A percentile compares a stretch with the other conserved stretches of the same genome.
Evolutionary conservation across 2,888 invertebrate species (phyloP).

Genomic region (Magallana nippona): DNA sequence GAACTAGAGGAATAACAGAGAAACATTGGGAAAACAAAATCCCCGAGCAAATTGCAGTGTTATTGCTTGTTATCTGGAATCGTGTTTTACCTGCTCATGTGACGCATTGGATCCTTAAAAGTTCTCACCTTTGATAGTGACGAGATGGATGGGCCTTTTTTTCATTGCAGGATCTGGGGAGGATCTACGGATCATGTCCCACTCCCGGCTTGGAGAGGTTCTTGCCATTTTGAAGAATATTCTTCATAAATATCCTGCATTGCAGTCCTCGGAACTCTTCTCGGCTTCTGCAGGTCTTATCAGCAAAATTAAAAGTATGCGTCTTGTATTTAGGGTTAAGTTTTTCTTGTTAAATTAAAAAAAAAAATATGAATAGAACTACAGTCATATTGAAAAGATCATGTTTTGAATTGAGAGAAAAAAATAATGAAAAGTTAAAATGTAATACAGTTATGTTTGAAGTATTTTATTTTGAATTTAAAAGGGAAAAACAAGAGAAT

Average conservation of each 20-base stretch:
- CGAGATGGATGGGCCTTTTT: too few relatives aligned
- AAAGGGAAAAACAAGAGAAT: too few relatives aligned
- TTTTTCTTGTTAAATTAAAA: too few relatives aligned
- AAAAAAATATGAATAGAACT: too few relatives aligned
- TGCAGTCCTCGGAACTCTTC: slow-evolving; percentile 81
- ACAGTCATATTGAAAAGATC: neutral
- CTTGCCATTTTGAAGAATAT: slow-evolving; percentile 80
- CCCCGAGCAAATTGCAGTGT: neutral
- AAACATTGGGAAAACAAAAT: too few relatives aligned
- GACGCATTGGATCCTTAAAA: neutral
- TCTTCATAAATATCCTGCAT: slow-evolving; percentile 81
- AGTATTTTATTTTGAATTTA: neutral
- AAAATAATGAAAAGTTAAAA: too few relatives aligned
- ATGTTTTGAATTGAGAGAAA: neutral
- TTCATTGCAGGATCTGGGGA: slow-evolving; percentile 66
- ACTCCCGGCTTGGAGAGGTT: slow-evolving; percentile 81
- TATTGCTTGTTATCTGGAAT: neutral
- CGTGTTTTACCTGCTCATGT: neutral
- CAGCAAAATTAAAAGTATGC: slow-evolving; percentile 81
- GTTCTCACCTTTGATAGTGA: neutral
- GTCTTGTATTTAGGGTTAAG: neutral
- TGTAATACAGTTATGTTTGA: neutral
- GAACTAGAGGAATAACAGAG: too few relatives aligned
- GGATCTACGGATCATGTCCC: slow-evolving; percentile 77
- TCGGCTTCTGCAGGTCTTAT: slow-evolving; percentile 81